Base-by-base conservation (phyloP, 2,797 vertebrate species). In the Sebastes matsubarae region DNA sequence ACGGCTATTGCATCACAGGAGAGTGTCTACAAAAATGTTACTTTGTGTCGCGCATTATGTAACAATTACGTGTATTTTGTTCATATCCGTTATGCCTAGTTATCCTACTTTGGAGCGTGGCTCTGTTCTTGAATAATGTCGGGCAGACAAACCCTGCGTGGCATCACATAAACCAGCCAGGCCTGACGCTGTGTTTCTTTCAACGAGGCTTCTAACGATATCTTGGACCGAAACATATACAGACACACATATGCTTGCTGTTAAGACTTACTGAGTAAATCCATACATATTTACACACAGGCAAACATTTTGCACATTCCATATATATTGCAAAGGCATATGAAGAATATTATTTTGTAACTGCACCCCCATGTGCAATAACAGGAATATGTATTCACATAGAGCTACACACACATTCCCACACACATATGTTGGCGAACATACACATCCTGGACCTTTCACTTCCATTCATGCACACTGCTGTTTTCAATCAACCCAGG, bases 401-500 rank as follows among this genome's bases (percentile, higher is more conserved):
- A 67, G n/a, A 79, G 29, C 29, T 42, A 29, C 60, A 64, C 29
- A 74, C 25, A 71, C 22, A 54, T 54, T 59, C 65, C 20, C 32
- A 54, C 68, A 32, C 68, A 82, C 30, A 67, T 74, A 66, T 58
- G 29, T 52, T 60, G 50, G 67, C 24, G 10, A 57, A 77, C 65
- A 79, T 77, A 72, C 67, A 85, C 73, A 90, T 81, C 58, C 66
- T 72, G 80, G 66, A 88, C 71, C 84, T 81, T 86, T 84, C 68
- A 76, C 82, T 85, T 89, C 54, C 68, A 89, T 87, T 87, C 74
- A 90, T 70, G 27, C 67, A 78, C 79, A 82, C 88, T 83, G 77
- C 89, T 94, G 92, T 84, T 94, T 92, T 88, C 84, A 92, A 91
- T 95, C 86, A 91, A 72, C 72, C 73, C 79, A 72, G 68, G 76